phyloP scores from a whole-genome alignment of 2,888 invertebrate species.

The Ichneumon xanthorius region DNA sequence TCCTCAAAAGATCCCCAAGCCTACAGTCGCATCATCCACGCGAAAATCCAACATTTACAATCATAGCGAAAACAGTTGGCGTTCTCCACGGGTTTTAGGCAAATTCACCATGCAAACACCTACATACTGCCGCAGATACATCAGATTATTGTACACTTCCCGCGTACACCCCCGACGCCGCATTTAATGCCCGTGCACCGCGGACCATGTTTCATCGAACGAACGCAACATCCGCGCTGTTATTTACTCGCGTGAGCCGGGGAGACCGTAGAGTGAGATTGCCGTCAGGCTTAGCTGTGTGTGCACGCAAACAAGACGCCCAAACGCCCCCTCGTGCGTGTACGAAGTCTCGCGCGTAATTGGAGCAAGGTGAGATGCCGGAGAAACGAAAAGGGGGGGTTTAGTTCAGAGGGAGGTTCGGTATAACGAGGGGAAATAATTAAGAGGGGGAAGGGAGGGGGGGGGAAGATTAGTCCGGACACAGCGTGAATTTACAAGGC shows the following conservation, averaged over 20 bases:
- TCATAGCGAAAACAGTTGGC: background rate
- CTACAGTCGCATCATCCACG: background rate
- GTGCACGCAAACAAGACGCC: conserved; percentile 26
- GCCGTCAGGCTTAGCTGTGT: background rate
- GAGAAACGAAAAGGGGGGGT: conserved; percentile 16
- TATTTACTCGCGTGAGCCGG: conserved; percentile 19
- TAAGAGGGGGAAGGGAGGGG: conserved; percentile 18
- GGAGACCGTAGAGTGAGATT: background rate
- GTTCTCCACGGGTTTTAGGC: background rate
- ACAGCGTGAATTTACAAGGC: conserved; percentile 71
- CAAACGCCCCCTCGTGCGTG: conserved; percentile 7
- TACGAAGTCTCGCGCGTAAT: conserved; percentile 42
- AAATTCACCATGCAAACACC: background rate
- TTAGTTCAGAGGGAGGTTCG: conserved; percentile 42
- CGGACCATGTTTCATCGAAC: conserved; percentile 6
- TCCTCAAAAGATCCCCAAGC: background rate
- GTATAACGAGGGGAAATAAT: conserved; percentile 63
- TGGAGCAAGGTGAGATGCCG: conserved; percentile 44
- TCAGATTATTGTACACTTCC: background rate
- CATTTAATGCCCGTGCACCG: background rate
- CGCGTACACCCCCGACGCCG: background rate
- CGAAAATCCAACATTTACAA: background rate
- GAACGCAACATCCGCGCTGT: background rate
- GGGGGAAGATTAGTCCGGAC: conserved; percentile 69
- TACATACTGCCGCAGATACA: background rate